A percentile compares a stretch with the other conserved stretches of the same genome.
phyloP scores from a whole-genome alignment of 2,797 vertebrate genomes.

The Benthosema pterotum region DNA sequence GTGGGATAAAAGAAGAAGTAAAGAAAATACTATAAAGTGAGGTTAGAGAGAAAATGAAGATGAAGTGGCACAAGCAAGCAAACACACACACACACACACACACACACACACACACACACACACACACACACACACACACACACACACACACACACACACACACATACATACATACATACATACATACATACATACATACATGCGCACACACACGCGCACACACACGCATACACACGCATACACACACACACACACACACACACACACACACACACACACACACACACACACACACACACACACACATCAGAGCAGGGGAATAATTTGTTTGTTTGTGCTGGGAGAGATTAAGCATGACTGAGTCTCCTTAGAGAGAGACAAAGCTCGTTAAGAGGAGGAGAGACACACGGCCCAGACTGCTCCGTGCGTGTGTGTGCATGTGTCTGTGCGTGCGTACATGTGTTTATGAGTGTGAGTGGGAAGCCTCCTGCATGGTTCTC shows the following conservation, averaged over 20 bases:
- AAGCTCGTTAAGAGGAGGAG: conserved; percentile 41
- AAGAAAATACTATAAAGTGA: background rate
- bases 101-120: too few relatives aligned
- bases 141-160: conserved; percentile 5
- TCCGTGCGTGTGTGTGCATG: background rate
- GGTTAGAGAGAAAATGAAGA: conserved; percentile 17
- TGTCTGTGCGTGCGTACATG: background rate
- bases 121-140: too few relatives aligned
- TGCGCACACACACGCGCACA: too few relatives aligned
- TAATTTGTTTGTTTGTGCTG: conserved; percentile 47
- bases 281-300: conserved; percentile 4
- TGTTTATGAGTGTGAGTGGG: conserved; percentile 23
- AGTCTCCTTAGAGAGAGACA: conserved; percentile 42
- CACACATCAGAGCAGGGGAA: conserved; percentile 24
- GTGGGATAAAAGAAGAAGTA: conserved; percentile 2
- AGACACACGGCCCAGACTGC: conserved; percentile 10
- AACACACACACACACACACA: background rate
- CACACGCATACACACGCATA: background rate
- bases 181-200: too few relatives aligned
- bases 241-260: conserved; percentile 1
- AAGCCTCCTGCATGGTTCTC: conserved; percentile 44
- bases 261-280: conserved; percentile 1
- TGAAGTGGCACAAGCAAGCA: background rate
- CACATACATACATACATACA: background rate
- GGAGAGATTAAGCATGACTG: conserved; percentile 47